A percentile compares a stretch with the other conserved stretches of the same genome.
Evolutionary conservation across 2,888 invertebrate species (phyloP).

Genomic region (Noctua comes): DNA sequence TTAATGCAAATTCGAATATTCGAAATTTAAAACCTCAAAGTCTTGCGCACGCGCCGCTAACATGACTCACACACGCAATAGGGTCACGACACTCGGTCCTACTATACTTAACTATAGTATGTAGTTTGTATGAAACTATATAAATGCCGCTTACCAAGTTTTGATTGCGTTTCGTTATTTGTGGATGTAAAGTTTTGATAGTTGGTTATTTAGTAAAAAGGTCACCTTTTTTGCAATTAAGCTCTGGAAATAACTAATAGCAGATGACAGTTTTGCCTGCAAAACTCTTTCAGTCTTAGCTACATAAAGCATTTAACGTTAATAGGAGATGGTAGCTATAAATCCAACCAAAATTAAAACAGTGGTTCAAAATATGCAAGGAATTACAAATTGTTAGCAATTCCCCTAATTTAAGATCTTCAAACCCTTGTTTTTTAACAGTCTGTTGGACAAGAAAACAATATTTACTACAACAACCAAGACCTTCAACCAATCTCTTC

Average conservation of each 20-base stretch:
- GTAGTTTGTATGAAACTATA: constrained; percentile 73
- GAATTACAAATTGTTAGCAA: no score
- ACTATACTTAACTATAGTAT: constrained; percentile 73
- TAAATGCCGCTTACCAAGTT: constrained; percentile 81
- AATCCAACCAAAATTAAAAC: neutral
- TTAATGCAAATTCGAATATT: constrained; percentile 81
- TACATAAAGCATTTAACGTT: neutral
- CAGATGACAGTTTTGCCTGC: neutral
- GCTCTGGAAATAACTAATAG: neutral
- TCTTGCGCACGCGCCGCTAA: constrained; percentile 85
- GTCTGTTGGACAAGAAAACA: neutral
- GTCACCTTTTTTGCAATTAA: neutral
- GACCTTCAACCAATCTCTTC: constrained; percentile 1
- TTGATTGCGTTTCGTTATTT: constrained; percentile 81
- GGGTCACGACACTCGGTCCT: constrained; percentile 85
- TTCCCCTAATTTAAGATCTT: neutral
- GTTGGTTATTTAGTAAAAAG: neutral
- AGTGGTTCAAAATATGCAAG: neutral
- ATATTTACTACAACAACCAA: neutral
- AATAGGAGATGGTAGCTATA: neutral
- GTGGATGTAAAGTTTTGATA: constrained; percentile 73
- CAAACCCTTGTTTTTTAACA: neutral
- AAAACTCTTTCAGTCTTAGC: neutral
- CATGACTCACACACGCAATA: constrained; percentile 89
- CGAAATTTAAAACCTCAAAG: constrained; percentile 87